A percentile compares a stretch with the other conserved stretches of the same genome.
These are phyloP conservation scores for Pammene aurita DNA, from an alignment of 2,888 invertebrate species.

Conservation along the genomic window DNA sequence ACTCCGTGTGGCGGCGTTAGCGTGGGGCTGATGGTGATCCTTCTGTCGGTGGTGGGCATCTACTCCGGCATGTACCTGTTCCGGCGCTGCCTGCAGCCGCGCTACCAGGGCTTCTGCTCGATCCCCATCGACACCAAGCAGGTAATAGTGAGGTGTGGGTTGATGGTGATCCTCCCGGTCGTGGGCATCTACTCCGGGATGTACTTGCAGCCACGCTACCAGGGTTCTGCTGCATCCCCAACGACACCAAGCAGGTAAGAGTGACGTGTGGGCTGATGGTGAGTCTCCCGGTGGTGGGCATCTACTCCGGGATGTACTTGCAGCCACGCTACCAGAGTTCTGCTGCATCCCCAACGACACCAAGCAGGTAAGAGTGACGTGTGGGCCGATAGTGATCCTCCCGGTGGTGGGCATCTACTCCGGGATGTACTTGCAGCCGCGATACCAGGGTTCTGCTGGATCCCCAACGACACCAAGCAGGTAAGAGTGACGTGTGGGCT, in stretches of 20 bases:
- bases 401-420: constrained; percentile 88
- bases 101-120: constrained; percentile 87
- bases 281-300: constrained; percentile 87
- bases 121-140: constrained; percentile 80
- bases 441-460: constrained; percentile 88
- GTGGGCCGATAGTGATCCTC: constrained; percentile 85
- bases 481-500: constrained; percentile 67
- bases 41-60: constrained; percentile 88
- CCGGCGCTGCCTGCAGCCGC: constrained; percentile 84
- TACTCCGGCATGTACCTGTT: constrained; percentile 90
- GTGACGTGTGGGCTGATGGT: constrained; percentile 82
- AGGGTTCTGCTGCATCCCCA: constrained; percentile 88
- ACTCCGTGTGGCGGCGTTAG: constrained; percentile 44
- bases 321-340: constrained; percentile 85
- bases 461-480: constrained; percentile 77
- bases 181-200: constrained; percentile 88
- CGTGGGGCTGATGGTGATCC: constrained; percentile 86
- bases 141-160: constrained; percentile 57
- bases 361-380: constrained; percentile 26
- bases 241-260: constrained; percentile 54
- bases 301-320: constrained; percentile 88
- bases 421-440: constrained; percentile 86
- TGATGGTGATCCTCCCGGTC: constrained; percentile 87
- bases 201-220: constrained; percentile 85
- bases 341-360: constrained; percentile 85